Conservation (phyloP, 1,140 invertebrate species). For the Panulirus ornatus region DNA sequence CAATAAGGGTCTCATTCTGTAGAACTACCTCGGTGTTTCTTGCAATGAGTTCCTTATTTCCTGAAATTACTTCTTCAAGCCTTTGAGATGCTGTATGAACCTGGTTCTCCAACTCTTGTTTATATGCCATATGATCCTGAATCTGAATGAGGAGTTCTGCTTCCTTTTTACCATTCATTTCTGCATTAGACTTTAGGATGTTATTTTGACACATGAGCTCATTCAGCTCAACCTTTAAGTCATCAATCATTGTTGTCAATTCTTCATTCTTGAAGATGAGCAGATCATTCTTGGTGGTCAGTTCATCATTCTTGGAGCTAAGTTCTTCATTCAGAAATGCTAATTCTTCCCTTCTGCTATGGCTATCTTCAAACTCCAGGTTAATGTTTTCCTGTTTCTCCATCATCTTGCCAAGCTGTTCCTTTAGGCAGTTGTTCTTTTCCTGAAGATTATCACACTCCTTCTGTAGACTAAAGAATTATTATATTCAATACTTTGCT, state of each 20-base stretch:
- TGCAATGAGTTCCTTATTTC: constrained; percentile 25
- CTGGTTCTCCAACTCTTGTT: constrained; percentile 18
- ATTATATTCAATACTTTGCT: no score
- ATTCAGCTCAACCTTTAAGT: background rate
- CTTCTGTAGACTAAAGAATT: background rate
- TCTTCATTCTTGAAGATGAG: constrained; percentile 37
- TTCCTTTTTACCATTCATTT: constrained; percentile 27
- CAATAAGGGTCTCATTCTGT: constrained; percentile 18
- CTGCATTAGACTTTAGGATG: constrained; percentile 16
- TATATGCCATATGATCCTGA: background rate
- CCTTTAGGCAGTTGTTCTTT: background rate
- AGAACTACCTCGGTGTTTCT: constrained; percentile 30
- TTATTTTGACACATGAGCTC: constrained; percentile 32
- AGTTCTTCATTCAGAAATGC: constrained; percentile 44
- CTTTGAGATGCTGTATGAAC: background rate
- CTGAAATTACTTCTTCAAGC: constrained; percentile 24
- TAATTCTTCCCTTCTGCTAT: constrained; percentile 12
- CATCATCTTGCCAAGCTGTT: constrained; percentile 17
- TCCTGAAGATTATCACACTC: constrained; percentile 6
- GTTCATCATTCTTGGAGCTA: constrained; percentile 45
- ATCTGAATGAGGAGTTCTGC: background rate
- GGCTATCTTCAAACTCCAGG: constrained; percentile 15
- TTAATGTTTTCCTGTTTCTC: background rate
- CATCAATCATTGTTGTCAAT: constrained; percentile 1
- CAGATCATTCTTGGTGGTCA: constrained; percentile 37